phyloP scores from a whole-genome alignment of 1,140 invertebrate genomes.

The Trypoxylus dichotomus region DNA sequence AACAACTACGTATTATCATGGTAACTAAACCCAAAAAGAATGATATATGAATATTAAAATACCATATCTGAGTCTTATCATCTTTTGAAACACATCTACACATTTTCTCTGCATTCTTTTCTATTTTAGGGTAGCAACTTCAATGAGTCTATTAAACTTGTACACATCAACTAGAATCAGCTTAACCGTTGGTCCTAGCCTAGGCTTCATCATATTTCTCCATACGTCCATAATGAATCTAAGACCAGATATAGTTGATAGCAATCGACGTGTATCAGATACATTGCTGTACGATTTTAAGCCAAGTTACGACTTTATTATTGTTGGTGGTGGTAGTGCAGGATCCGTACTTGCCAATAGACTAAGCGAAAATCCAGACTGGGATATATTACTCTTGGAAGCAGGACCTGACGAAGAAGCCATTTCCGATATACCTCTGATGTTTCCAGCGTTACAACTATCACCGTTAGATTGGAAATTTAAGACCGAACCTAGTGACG shows the following conservation, averaged over 20 bases:
- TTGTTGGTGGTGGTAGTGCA: slow-evolving; percentile 82
- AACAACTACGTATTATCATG: no score
- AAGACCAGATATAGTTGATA: slow-evolving; percentile 70
- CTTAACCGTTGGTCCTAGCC: slow-evolving; percentile 62
- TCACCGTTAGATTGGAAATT: slow-evolving; percentile 80
- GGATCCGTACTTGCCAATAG: slow-evolving; percentile 79
- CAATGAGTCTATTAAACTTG: slow-evolving; percentile 42
- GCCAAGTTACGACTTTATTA: slow-evolving; percentile 71
- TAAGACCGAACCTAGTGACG: slow-evolving; percentile 68
- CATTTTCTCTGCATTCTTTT: background rate
- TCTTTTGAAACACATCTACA: background rate
- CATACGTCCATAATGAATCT: slow-evolving; percentile 61
- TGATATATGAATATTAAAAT: no score
- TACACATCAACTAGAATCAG: slow-evolving; percentile 63
- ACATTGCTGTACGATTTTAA: slow-evolving; percentile 55
- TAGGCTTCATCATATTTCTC: slow-evolving; percentile 63
- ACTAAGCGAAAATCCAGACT: slow-evolving; percentile 68
- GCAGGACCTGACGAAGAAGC: slow-evolving; percentile 76
- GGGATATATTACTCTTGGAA: slow-evolving; percentile 78
- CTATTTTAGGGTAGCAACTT: background rate
- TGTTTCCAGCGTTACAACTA: slow-evolving; percentile 73
- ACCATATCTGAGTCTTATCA: no score
- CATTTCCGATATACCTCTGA: slow-evolving; percentile 71
- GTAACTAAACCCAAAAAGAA: no score
- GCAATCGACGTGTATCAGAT: slow-evolving; percentile 57